Conservation (phyloP, 2,797 vertebrate species). For the Sebastolobus altivelis region DNA sequence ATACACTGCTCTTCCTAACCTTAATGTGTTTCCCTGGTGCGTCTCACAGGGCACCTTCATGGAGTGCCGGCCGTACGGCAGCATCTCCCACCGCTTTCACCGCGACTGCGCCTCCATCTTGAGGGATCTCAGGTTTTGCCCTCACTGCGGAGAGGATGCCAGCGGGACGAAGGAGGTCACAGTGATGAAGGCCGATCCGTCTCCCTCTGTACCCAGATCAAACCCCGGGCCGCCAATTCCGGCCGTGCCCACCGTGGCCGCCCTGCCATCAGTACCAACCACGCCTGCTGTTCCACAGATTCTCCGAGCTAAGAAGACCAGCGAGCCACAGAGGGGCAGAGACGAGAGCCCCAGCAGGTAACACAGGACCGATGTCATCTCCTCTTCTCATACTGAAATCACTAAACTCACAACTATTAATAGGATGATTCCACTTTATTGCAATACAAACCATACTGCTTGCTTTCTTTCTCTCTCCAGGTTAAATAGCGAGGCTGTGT, state of each 20-base stretch:
- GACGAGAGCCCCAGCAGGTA: constrained; percentile 89
- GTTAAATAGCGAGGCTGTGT: constrained; percentile 54
- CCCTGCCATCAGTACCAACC: constrained; percentile 40
- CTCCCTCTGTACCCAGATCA: constrained; percentile 54
- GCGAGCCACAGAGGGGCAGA: constrained; percentile 82
- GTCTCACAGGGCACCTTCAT: constrained; percentile 92
- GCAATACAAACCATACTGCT: neutral
- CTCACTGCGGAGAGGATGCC: constrained; percentile 96
- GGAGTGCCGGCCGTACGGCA: constrained; percentile 95
- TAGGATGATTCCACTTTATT: neutral
- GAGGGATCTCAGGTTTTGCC: constrained; percentile 91
- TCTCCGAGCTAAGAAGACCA: constrained; percentile 86
- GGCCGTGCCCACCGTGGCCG: constrained; percentile 40
- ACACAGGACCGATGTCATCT: neutral
- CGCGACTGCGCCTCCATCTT: constrained; percentile 91
- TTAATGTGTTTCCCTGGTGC: neutral
- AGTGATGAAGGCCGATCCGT: constrained; percentile 84
- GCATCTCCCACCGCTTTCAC: constrained; percentile 97
- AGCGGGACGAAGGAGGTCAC: constrained; percentile 92
- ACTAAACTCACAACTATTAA: neutral
- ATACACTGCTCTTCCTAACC: neutral
- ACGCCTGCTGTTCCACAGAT: constrained; percentile 78
- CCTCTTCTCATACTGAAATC: neutral
- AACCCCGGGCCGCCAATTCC: constrained; percentile 50
- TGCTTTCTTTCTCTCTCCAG: constrained; percentile 39